phyloP scores from a whole-genome alignment of 2,113 vertebrate species.

The Paralichthys olivaceus region DNA sequence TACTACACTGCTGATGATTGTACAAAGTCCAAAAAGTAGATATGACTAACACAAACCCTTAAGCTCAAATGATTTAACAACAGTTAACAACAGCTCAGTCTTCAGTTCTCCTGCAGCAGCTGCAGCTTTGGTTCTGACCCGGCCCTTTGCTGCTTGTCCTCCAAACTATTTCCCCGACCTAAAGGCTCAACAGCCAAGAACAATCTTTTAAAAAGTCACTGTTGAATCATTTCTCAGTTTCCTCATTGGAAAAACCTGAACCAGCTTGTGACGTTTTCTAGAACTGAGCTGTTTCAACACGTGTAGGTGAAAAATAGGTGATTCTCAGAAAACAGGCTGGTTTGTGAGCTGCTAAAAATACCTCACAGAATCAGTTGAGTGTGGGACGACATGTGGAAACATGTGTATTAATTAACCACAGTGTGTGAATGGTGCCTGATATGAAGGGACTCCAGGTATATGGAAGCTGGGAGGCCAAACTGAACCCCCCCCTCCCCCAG shows the following conservation, averaged over 20 bases:
- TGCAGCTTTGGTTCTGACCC: too few relatives aligned
- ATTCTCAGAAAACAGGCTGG: constrained; percentile 38
- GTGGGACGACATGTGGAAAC: too few relatives aligned
- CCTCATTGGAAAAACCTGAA: not conserved
- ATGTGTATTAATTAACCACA: not conserved
- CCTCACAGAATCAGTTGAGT: not conserved
- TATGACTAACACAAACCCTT: not conserved
- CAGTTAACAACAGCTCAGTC: too few relatives aligned
- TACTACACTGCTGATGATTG: not conserved
- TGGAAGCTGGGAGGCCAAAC: too few relatives aligned
- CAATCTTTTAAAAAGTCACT: not conserved
- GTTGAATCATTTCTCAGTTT: not conserved
- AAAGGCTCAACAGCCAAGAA: not conserved
- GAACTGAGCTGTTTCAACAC: constrained; percentile 1
- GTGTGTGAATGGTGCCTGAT: not conserved
- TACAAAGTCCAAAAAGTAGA: not conserved
- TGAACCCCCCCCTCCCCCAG: too few relatives aligned
- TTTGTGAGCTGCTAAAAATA: constrained; percentile 34
- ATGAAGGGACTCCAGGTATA: not conserved
- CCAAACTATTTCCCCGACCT: too few relatives aligned
- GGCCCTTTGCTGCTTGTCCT: too few relatives aligned
- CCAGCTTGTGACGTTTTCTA: not conserved
- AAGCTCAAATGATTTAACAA: not conserved
- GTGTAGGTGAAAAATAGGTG: constrained; percentile 14
- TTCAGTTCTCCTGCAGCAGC: too few relatives aligned